Evolutionary conservation across 2,888 invertebrate genomes (phyloP).

Genomic region (Apodemia mormo): DNA sequence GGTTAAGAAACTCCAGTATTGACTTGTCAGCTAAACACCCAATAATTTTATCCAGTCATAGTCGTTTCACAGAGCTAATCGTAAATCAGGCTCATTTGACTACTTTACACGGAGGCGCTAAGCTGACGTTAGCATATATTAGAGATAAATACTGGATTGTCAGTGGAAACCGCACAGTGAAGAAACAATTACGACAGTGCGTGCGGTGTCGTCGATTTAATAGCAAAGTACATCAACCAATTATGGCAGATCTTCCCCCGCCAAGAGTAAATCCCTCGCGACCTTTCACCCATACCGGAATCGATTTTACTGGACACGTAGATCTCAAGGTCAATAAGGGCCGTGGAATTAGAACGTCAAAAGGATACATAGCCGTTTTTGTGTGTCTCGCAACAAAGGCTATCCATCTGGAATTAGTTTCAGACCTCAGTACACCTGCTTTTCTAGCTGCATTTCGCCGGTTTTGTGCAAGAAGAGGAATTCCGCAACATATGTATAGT

Average conservation of each 20-base stretch:
- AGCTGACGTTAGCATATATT: neutral
- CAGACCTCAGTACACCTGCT: conserved; percentile 19
- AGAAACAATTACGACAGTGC: too few species aligned
- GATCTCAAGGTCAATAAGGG: conserved; percentile 8
- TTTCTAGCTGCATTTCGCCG: conserved; percentile 20
- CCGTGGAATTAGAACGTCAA: too few species aligned
- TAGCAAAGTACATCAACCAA: neutral
- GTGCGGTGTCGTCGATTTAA: conserved; percentile 20
- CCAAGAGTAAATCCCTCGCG: conserved; percentile 11
- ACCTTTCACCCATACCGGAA: conserved; percentile 1
- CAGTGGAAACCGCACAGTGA: conserved; percentile 9
- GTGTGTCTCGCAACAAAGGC: conserved; percentile 16
- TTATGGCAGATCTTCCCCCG: conserved; percentile 18
- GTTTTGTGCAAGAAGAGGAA: conserved; percentile 18
- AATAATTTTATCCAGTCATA: too few species aligned
- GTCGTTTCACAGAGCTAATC: too few species aligned
- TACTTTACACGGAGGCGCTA: neutral
- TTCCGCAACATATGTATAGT: conserved; percentile 17
- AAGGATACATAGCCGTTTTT: conserved; percentile 20
- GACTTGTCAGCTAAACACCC: too few species aligned
- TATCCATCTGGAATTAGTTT: conserved; percentile 14
- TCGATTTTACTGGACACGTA: conserved; percentile 9
- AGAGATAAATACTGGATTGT: conserved; percentile 3
- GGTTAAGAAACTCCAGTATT: conserved; percentile 2
- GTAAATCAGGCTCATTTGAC: conserved; percentile 3